Percentiles rank a stretch among this genome's conserved stretches.
These are phyloP conservation scores for Anorthoa munda DNA, from an alignment of 2,888 invertebrate species.

Conservation along the genomic window DNA sequence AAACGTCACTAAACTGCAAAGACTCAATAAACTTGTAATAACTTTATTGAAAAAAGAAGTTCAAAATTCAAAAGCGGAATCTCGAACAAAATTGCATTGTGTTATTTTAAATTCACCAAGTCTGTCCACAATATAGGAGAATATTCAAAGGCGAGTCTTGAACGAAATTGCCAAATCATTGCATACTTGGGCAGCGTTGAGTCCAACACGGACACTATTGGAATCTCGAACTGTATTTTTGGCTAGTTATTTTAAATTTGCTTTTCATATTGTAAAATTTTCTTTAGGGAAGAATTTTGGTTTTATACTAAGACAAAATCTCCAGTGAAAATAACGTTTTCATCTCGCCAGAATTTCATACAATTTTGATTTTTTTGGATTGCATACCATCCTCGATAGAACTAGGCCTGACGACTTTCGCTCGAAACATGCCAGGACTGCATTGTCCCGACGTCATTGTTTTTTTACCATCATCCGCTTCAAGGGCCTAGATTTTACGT, in stretches of 20 bases:
- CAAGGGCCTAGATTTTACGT: neutral
- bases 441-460: neutral
- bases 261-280: slow-evolving; percentile 37
- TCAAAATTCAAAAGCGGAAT: slow-evolving; percentile 21
- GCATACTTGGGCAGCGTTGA: slow-evolving; percentile 65
- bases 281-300: neutral
- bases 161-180: slow-evolving; percentile 82
- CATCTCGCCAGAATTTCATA: neutral
- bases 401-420: neutral
- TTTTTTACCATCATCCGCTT: neutral
- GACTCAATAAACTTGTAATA: neutral
- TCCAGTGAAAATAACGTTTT: neutral
- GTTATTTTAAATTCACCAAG: slow-evolving; percentile 61
- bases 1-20: neutral
- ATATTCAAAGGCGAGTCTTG: slow-evolving; percentile 76
- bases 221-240: slow-evolving; percentile 67
- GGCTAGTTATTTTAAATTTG: slow-evolving; percentile 65
- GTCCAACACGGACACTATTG: slow-evolving; percentile 67
- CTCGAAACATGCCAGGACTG: neutral
- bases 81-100: slow-evolving; percentile 59
- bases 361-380: neutral
- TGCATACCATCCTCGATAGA: neutral
- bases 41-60: slow-evolving; percentile 9
- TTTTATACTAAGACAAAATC: neutral
- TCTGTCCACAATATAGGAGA: slow-evolving; percentile 73